Evolutionary conservation across 2,113 vertebrate genomes (phyloP).

Genomic region (Oryctolagus cuniculus): mOryCun1.1 NC_091445.1:49523001-49523500

Average conservation of each 20-base stretch:
- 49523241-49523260: background rate
- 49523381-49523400: background rate
- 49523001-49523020: slow-evolving; percentile 48
- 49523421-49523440: accelerated
- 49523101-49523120: slow-evolving; percentile 85
- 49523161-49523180: slow-evolving; percentile 80
- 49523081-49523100: slow-evolving; percentile 80
- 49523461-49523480: background rate
- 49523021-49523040: slow-evolving; percentile 67
- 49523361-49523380: background rate
- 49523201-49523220: slow-evolving; percentile 69
- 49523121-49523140: slow-evolving; percentile 82
- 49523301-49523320: background rate
- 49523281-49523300: background rate
- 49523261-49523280: background rate
- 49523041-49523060: slow-evolving; percentile 85
- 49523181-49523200: slow-evolving; percentile 74
- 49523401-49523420: background rate
- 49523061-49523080: slow-evolving; percentile 77
- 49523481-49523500: background rate
- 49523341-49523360: background rate
- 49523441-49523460: background rate
- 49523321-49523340: background rate
- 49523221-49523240: background rate
- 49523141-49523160: slow-evolving; percentile 82